Base-by-base conservation (phyloP, 2,113 vertebrate species). In the Lagopus muta region DNA sequence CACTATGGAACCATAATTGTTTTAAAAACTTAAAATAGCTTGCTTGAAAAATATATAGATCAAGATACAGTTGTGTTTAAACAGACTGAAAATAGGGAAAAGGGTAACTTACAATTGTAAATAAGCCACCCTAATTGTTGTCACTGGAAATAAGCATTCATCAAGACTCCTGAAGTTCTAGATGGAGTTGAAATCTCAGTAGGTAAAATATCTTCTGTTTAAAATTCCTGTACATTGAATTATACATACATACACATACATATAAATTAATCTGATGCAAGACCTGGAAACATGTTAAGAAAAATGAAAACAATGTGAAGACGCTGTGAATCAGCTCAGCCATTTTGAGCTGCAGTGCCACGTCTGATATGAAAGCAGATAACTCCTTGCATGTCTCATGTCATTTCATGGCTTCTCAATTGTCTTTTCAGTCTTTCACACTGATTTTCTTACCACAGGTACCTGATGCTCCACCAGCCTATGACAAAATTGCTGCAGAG, bases 391-490 rank as follows among this genome's bases (percentile, higher is more conserved):
- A 21, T 71, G 5, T 86, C 90, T 62, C 80, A 74, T 62, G 11
- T 60, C 0, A 42, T 57, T 88, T 86, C 57, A 16, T 89, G 77
- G 14, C 58, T 66, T n/a, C 17, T 48, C 15, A 47, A 3, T 22
- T 55, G 11, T 36, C 73, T 79, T 79, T 77, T 78, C 71, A 28
- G 8, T 71, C 43, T 77, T 95, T 91, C 38, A 84, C 15, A 82
- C 3, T 2, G 8, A 40, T 86, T 95, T 88, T 97, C 18, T 87
- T 86, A 66, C 86, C 61, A 71, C 66, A 99, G 99, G 93, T 98
- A 86, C 98, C 99, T 11, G 98, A 98, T 70, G 99, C 99, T 79
- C 99, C 99, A 58, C 99, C 99, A 80, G 98, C 98, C 77, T 99
- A 99, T 79, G 99, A 99, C 70, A 99, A 99, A 98, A 95, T 99